phyloP scores from a whole-genome alignment of 2,113 vertebrate species.

The Tyrannus savana region DNA sequence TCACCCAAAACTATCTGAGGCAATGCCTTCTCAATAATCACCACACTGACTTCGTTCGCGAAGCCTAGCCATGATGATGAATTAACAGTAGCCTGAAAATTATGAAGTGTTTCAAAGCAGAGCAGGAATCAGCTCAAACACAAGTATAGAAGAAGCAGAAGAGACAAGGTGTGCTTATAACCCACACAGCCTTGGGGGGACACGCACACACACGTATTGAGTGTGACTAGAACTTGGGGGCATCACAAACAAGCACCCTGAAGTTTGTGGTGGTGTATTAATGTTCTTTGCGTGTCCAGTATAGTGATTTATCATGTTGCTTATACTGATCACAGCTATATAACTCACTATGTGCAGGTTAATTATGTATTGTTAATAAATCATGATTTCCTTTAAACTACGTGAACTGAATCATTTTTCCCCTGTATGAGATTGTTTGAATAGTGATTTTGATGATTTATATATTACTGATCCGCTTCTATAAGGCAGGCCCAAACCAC shows the following conservation, averaged over 20 bases:
- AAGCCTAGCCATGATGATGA: too few species aligned
- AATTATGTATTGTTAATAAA: not conserved
- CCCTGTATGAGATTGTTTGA: not conserved
- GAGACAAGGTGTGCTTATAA: not conserved
- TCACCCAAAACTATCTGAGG: not conserved
- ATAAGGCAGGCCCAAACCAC: not conserved
- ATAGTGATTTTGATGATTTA: not conserved
- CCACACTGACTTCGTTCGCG: too few species aligned
- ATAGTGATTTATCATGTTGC: not conserved
- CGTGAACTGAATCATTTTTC: not conserved
- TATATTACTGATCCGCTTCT: not conserved
- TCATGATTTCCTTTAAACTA: not conserved
- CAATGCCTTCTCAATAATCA: not conserved
- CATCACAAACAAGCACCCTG: not conserved
- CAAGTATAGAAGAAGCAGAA: not conserved
- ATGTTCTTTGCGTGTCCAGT: too few species aligned
- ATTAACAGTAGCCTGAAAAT: not conserved
- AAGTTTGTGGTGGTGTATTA: not conserved
- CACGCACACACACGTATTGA: accelerated
- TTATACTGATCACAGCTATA: not conserved
- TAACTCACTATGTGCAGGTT: not conserved
- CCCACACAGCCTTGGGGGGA: not conserved
- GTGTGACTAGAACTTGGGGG: not conserved
- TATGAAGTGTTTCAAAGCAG: not conserved
- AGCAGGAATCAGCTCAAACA: not conserved